These are phyloP conservation scores for Leucoraja ocellata DNA, from an alignment of 2,797 vertebrate species.

Conservation along the genomic window DNA sequence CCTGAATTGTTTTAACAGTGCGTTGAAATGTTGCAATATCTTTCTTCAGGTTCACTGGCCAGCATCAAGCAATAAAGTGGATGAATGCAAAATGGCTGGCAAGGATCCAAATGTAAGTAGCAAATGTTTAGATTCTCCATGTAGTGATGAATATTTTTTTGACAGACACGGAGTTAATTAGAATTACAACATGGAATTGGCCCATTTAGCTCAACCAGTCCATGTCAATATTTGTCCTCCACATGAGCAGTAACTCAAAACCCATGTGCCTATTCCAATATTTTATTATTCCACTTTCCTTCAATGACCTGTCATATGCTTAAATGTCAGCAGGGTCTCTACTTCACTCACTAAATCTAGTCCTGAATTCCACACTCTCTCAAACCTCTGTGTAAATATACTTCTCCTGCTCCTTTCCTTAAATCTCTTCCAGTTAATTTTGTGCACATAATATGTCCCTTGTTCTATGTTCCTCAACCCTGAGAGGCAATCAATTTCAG, in stretches of 20 bases:
- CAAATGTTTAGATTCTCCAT: slow-evolving; percentile 41
- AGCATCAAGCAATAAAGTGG: slow-evolving; percentile 81
- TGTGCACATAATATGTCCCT: neutral
- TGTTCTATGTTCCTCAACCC: neutral
- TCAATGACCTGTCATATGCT: neutral
- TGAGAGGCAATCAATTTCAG: neutral
- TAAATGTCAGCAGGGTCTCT: slow-evolving; percentile 14
- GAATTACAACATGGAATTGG: neutral
- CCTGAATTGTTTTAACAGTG: neutral
- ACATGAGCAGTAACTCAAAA: neutral
- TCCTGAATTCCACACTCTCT: neutral
- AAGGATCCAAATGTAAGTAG: slow-evolving; percentile 90
- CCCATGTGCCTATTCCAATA: neutral
- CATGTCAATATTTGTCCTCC: neutral
- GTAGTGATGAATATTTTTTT: neutral
- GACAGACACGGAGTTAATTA: neutral
- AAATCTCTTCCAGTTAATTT: neutral
- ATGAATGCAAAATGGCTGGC: slow-evolving; percentile 98
- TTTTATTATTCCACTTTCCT: slow-evolving; percentile 8
- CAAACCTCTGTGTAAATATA: neutral
- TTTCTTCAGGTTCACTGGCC: slow-evolving; percentile 84
- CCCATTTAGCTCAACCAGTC: neutral
- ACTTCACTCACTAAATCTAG: neutral
- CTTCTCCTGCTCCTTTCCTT: neutral
- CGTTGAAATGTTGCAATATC: slow-evolving; percentile 14